Evolutionary conservation across 1,140 invertebrate species (phyloP), one percentile per base, ranked within the genome.

Genomic region (Helicorthomorpha holstii): DNA sequence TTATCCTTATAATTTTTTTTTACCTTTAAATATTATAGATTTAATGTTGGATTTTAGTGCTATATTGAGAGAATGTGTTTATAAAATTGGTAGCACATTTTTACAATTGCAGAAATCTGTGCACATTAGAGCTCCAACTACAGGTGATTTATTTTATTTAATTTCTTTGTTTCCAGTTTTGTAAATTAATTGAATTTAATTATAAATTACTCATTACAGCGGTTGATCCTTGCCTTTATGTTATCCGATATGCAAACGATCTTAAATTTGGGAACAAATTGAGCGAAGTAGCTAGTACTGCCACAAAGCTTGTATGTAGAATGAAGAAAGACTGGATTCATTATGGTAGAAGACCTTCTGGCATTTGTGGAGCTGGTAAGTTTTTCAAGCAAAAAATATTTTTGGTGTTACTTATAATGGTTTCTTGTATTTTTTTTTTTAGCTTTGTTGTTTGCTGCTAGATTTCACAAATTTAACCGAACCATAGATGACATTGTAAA

Each of bases 251-350:
- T 71, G 88, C 93, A n/a, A 82, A 88, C 57, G 82, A 87, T 60
- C 69, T 99, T 38, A 83, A 95, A 63, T 86, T 99, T 66, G 91
- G 81, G 2, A 77, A 84, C 1, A 93, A 93, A 69, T 85, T 84
- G 3, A 84, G 95, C 62, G 82, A 92, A 63, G 93, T 98, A 2
- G 85, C 84, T n/a, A 89, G 83, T 73, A 96, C 94, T 1, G 94
- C 94, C 0, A 70, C 91, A 29, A 72, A 94, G 53, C 73, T 99
- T 41, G 88, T 98, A 4, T 84, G 92, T 65, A 73, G 95, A 61
- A 98, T 98, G 95, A 98, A 97, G 67, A 78, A 85, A 60, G 95
- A 99, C 69, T 97, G 88, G 69, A 87, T 98, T 66, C 88, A 95
- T 63, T 91, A 85, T 2, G 95, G 95, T 22, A 73, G 95, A 51